These are phyloP conservation scores for Actinostola sp. DNA, from an alignment of 92 coral and sea anemone species.

Conservation along the genomic window DNA sequence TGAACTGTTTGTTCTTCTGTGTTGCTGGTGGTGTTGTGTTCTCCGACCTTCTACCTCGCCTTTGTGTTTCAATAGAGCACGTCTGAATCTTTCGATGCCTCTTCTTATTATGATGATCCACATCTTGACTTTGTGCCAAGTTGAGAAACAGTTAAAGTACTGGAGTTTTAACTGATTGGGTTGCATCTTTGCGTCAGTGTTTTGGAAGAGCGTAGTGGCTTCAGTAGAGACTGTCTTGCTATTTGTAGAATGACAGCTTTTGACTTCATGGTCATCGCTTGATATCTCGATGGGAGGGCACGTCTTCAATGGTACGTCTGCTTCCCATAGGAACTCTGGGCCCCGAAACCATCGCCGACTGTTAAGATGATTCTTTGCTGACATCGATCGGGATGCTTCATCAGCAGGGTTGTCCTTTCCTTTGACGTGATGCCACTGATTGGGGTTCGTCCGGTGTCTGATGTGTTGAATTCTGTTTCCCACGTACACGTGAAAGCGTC, in stretches of 20 bases:
- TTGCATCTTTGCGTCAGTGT: not conserved
- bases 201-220: slow-evolving; percentile 3
- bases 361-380: slow-evolving; percentile 30
- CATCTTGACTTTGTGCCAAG: slow-evolving; percentile 30
- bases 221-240: no score
- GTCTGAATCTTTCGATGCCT: slow-evolving; percentile 23
- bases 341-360: slow-evolving; percentile 39
- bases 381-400: slow-evolving; percentile 50
- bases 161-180: not conserved
- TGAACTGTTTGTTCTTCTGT: slow-evolving; percentile 14
- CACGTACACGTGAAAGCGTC: slow-evolving; percentile 46
- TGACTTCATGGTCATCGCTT: slow-evolving; percentile 33
- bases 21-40: not conserved
- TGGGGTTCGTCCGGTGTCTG: slow-evolving; percentile 37
- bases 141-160: slow-evolving; percentile 28
- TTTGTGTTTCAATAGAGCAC: no score
- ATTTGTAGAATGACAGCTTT: not conserved
- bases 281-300: slow-evolving; percentile 12
- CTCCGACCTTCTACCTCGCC: not conserved
- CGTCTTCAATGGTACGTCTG: slow-evolving; percentile 2
- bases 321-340: slow-evolving; percentile 38
- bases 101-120: slow-evolving; percentile 21
- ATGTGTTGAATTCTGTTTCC: slow-evolving; percentile 67
- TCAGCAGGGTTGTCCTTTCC: slow-evolving; percentile 56
- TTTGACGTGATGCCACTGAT: slow-evolving; percentile 44